phyloP scores from a whole-genome alignment of 2,888 invertebrate species.

The Acrocyrtus sp. region DNA sequence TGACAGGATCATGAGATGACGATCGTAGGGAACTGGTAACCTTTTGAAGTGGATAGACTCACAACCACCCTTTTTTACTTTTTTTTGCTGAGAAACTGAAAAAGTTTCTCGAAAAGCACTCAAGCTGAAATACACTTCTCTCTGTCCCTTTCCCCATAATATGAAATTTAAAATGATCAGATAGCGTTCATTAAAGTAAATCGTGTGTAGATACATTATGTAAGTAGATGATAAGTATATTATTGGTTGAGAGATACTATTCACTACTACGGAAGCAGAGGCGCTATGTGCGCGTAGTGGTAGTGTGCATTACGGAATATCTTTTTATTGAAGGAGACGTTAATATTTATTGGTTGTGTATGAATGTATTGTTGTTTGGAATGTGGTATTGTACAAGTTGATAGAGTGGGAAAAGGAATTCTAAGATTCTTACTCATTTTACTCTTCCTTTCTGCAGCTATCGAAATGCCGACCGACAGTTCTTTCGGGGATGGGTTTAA shows the following conservation, averaged over 20 bases:
- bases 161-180: slow-evolving; percentile 23
- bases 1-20: slow-evolving; percentile 41
- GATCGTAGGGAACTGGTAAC: no score
- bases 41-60: no score
- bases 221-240: neutral
- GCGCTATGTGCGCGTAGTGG: no score
- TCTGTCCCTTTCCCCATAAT: slow-evolving; percentile 34
- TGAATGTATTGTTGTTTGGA: slow-evolving; percentile 31
- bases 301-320: slow-evolving; percentile 19
- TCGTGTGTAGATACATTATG: slow-evolving; percentile 1
- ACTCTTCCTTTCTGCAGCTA: slow-evolving; percentile 5
- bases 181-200: slow-evolving; percentile 28
- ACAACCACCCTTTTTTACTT: no score
- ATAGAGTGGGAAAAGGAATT: slow-evolving; percentile 45
- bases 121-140: slow-evolving; percentile 26
- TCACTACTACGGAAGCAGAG: no score
- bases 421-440: slow-evolving; percentile 21
- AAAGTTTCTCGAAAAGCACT: slow-evolving; percentile 9
- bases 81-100: slow-evolving; percentile 31
- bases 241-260: no score
- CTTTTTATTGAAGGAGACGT: slow-evolving; percentile 27
- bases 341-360: slow-evolving; percentile 31
- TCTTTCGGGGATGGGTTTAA: no score
- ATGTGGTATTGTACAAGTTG: slow-evolving; percentile 34
- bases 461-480: no score